Base-by-base conservation (phyloP, 2,113 vertebrate genomes). In the Nanorana parkeri region DNA sequence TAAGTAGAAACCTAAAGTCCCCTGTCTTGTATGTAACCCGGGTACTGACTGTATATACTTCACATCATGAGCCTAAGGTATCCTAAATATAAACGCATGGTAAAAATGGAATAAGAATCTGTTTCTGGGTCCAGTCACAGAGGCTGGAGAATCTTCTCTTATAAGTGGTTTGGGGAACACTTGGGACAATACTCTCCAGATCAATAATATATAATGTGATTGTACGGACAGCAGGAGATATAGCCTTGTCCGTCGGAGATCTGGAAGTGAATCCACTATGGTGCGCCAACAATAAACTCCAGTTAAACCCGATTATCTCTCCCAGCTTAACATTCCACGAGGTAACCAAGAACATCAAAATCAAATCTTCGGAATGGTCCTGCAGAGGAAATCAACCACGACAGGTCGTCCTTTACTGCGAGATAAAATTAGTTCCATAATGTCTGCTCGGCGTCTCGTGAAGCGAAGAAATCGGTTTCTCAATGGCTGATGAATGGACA, bases 401-500 rank as follows among this genome's bases (percentile, higher is more conserved):
- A 29, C 52, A 29, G 26, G 26, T 56, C 26, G 6, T 56, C 26
- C 29, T 17, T 55, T 20, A 11, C 17, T 28, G 8, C 17, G 3
- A 17, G 7, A 71, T 52, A 55, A 21, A 72, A n/a, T 55, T 17
- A 55, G 51, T 32, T 20, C 24, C 7, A 20, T 55, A 28, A 72
- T 55, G 51, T 55, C 68, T 17, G 52, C 17, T 55, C 17, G 3
- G 32, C 13, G 2, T 15, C 68, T 26, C 26, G 23, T 55, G 20
- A 72, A 28, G 68, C 55, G 4, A 67, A 72, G 47, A 24, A 71
- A 28, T 54, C n/a, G 0, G 15, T 55, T 55, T 55, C 16, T 68
- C 68, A 21, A n/a, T 60, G 56, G n/a, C 51, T 54, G 51, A 55
- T 17, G 56, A 73, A 72, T 28, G 20, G 15, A 68, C 68, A 72